Conservation (phyloP, 2,113 vertebrate species). For the Bos indicus region DNA sequence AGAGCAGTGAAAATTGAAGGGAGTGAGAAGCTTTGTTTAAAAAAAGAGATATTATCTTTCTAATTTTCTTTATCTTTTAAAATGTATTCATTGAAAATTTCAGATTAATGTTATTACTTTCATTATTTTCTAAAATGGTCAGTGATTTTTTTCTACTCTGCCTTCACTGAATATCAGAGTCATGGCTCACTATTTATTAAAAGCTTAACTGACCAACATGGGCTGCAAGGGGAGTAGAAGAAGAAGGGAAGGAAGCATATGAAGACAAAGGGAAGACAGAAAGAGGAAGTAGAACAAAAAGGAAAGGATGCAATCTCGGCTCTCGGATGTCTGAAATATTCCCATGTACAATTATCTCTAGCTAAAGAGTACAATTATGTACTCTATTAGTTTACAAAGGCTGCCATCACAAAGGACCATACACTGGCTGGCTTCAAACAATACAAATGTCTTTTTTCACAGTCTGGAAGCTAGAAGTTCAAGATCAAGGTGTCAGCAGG, state of each 20-base stretch:
- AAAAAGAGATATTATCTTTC: not conserved
- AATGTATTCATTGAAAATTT: not conserved
- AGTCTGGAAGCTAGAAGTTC: not conserved
- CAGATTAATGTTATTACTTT: not conserved
- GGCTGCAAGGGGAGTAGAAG: not conserved
- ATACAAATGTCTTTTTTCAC: not conserved
- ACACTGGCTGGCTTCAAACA: not conserved
- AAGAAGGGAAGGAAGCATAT: not conserved
- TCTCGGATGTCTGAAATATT: not conserved
- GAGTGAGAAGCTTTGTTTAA: not conserved
- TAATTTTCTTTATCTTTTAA: not conserved
- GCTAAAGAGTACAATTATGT: not conserved
- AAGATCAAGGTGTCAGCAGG: not conserved
- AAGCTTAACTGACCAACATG: not conserved
- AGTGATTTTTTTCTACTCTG: not conserved
- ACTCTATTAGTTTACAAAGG: not conserved
- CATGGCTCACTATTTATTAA: not conserved
- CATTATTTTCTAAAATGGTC: not conserved
- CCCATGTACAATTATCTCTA: not conserved
- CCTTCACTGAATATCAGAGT: not conserved
- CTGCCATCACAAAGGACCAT: not conserved
- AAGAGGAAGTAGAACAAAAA: not conserved
- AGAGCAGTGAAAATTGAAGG: not conserved
- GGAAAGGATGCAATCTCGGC: not conserved
- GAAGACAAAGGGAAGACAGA: not conserved